A percentile compares a stretch with the other conserved stretches of the same genome.
Evolutionary conservation across 1,140 invertebrate genomes (phyloP).

Genomic region (Ooceraea biroi): DNA sequence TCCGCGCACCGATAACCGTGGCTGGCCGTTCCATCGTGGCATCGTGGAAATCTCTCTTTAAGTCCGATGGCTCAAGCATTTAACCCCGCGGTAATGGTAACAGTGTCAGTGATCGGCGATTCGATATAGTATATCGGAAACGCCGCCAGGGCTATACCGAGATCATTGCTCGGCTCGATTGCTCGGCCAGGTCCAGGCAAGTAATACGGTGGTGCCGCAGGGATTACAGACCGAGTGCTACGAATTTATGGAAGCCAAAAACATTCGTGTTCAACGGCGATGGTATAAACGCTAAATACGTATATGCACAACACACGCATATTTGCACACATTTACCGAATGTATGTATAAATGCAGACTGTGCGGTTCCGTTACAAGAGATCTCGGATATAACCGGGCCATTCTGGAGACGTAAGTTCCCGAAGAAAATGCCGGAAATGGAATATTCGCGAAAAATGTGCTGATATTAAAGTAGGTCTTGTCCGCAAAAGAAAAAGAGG

Average conservation of each 20-base stretch:
- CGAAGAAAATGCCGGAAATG: conserved; percentile 17
- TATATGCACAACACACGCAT: not conserved
- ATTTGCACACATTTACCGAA: not conserved
- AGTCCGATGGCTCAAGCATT: conserved; percentile 66
- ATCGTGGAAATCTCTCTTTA: conserved; percentile 62
- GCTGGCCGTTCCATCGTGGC: conserved; percentile 30
- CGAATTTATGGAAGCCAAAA: conserved; percentile 73
- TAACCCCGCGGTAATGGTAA: conserved; percentile 61
- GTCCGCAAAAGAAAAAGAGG: not conserved
- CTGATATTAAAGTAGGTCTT: conserved; percentile 31
- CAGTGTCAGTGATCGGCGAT: conserved; percentile 61
- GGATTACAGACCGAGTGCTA: conserved; percentile 66
- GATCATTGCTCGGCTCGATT: conserved; percentile 72
- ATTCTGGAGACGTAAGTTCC: conserved; percentile 38
- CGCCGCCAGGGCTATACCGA: conserved; percentile 41
- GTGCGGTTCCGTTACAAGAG: conserved; percentile 16
- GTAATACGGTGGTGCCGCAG: conserved; percentile 64
- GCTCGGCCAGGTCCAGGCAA: conserved; percentile 62
- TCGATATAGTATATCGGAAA: conserved; percentile 67
- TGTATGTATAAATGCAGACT: conserved; percentile 1
- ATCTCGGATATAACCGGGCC: conserved; percentile 8
- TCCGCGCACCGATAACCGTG: conserved; percentile 25
- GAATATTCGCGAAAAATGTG: conserved; percentile 35
- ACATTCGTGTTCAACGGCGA: conserved; percentile 45
- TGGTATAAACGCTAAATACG: conserved; percentile 30